Base-by-base conservation (phyloP, 1,140 invertebrate species). In the Philopotamus ludificatus region DNA sequence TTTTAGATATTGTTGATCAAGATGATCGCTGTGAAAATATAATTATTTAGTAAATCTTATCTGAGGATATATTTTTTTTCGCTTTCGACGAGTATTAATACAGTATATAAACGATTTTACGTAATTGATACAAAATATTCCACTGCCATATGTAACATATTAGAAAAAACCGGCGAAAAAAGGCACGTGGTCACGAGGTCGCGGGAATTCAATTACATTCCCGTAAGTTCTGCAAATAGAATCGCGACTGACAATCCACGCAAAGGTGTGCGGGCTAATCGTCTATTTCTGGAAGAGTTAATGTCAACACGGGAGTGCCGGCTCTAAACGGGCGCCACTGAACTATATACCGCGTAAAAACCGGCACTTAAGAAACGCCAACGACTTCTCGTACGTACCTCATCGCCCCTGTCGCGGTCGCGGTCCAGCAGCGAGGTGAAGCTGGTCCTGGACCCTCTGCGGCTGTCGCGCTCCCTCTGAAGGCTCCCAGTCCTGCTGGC, bases 351-450 rank as follows among this genome's bases (percentile, higher is more conserved):
- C 28, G 28, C 28, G 4, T 34, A 34, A 34, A 34, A 34, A 7
- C 28, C 4, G 28, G 28, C 12, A 12, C 28, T 34, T 34, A 34
- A 34, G 12, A 7, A 34, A 34, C 12, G 28, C 4, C 28, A 34
- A 34, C 28, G 12, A 34, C 12, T 34, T n/a, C n/a, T 59, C 21
- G 18, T 61, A 76, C 81, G 82, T 71, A 87, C 86, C 79, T 88
- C 87, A 62, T 88, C 87, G n/a, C 79, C 77, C 70, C 83, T 80
- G 72, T 65, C 79, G 10, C 82, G 79, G 69, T 87, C 87, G 63
- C 82, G 79, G 70, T 87, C 87, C 65, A 86, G 84, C 54, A 86
- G 79, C 10, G 87, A 89, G 16, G 84, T 85, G 65, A 90, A 88
- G 67, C 87, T 89, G 23, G 86, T 82, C 50, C 88, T 76, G 68